Evolutionary conservation across 2,113 vertebrate species (phyloP).

Genomic region (Barbus barbus): DNA sequence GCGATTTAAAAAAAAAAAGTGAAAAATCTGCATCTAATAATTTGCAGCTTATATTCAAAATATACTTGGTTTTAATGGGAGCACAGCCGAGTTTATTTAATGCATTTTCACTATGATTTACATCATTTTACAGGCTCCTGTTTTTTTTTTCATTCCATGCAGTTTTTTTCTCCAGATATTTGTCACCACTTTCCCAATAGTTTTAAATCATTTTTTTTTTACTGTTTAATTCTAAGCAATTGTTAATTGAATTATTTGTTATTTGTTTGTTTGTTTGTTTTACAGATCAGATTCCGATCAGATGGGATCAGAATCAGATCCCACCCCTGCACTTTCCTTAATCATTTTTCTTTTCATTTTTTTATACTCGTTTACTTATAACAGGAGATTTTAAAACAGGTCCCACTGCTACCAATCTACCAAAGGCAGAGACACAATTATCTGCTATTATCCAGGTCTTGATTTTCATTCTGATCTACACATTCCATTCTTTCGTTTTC

Average conservation of each 20-base stretch:
- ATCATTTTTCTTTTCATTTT: neutral
- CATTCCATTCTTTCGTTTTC: conserved; percentile 15
- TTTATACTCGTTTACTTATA: conserved; percentile 5
- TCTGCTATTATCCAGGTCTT: conserved; percentile 38
- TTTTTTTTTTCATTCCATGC: neutral
- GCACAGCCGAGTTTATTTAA: neutral
- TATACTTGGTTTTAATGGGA: neutral
- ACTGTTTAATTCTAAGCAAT: neutral
- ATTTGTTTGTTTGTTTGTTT: conserved; percentile 44
- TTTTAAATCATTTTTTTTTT: neutral
- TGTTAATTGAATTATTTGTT: conserved; percentile 16
- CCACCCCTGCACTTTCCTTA: conserved; percentile 14
- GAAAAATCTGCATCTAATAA: too few species aligned
- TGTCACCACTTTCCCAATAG: neutral
- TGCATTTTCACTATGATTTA: neutral
- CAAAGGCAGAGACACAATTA: conserved; percentile 28
- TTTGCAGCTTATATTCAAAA: neutral
- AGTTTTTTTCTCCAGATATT: neutral
- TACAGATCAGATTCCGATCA: conserved; percentile 42
- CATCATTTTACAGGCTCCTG: neutral
- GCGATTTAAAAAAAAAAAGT: too few species aligned
- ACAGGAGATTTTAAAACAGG: conserved; percentile 29
- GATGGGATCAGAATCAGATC: conserved; percentile 40
- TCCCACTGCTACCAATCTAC: conserved; percentile 24
- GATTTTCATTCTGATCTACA: conserved; percentile 36